Percentiles rank a stretch among this genome's conserved stretches.
phyloP scores from a whole-genome alignment of 2,888 invertebrate genomes.

The Cephus spinipes region DNA sequence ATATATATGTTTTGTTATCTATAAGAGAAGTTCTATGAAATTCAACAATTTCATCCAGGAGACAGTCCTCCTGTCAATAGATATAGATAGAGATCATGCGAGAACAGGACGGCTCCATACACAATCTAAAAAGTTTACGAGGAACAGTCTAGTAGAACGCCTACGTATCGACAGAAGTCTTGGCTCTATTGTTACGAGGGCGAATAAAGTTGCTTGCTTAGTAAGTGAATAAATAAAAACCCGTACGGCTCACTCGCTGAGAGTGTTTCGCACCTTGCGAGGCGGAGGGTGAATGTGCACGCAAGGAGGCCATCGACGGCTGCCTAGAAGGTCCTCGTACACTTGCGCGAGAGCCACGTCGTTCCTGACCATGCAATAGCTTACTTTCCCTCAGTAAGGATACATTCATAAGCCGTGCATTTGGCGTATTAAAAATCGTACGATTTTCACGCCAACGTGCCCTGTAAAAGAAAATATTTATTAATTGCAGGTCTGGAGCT shows the following conservation, averaged over 20 bases:
- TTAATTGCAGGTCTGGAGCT: not conserved
- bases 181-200: constrained; percentile 23
- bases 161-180: constrained; percentile 14
- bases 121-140: not conserved
- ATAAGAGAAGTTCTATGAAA: constrained; percentile 15
- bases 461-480: constrained; percentile 67
- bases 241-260: constrained; percentile 65
- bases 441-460: constrained; percentile 93
- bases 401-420: constrained; percentile 93
- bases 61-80: not conserved
- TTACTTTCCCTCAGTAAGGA: constrained; percentile 86
- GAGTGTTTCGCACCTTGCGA: constrained; percentile 74
- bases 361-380: constrained; percentile 80
- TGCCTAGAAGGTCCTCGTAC: constrained; percentile 85
- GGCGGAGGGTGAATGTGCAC: constrained; percentile 81
- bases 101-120: not conserved
- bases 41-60: not conserved
- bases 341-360: constrained; percentile 84
- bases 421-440: constrained; percentile 94
- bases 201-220: constrained; percentile 63
- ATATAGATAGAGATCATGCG: constrained; percentile 1
- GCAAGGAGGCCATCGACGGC: constrained; percentile 86
- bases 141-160: not conserved
- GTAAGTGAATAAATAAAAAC: constrained; percentile 64
- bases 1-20: constrained; percentile 7